These are phyloP conservation scores for Aphelenchoides avenae DNA, from an alignment of 1,140 invertebrate genomes.

Conservation along the genomic window DNA sequence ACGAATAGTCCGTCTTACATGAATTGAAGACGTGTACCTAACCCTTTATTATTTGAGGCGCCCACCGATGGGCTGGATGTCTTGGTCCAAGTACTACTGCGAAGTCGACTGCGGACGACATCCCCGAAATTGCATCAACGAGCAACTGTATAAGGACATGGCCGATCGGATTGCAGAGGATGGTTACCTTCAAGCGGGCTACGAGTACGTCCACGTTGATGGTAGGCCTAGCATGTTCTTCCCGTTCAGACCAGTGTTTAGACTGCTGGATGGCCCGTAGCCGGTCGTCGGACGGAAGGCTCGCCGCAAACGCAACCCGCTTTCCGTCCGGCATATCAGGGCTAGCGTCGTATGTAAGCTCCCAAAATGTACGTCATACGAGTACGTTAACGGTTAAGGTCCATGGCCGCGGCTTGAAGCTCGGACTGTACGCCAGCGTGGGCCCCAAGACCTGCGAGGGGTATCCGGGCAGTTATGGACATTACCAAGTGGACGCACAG, in stretches of 20 bases:
- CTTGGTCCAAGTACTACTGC: constrained; percentile 85
- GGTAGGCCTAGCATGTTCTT: neutral
- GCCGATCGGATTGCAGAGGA: constrained; percentile 41
- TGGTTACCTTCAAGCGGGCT: constrained; percentile 46
- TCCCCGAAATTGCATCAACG: constrained; percentile 47
- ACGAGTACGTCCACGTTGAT: constrained; percentile 29
- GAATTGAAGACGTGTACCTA: too few species aligned
- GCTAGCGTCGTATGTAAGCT: constrained; percentile 43
- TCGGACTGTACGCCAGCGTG: constrained; percentile 95
- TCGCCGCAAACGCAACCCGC: constrained; percentile 30
- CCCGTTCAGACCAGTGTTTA: constrained; percentile 34
- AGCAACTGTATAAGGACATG: constrained; percentile 45
- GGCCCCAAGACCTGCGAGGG: constrained; percentile 87
- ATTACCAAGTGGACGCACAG: constrained; percentile 77
- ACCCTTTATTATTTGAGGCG: too few species aligned
- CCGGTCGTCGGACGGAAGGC: constrained; percentile 23
- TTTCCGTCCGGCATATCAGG: constrained; percentile 43
- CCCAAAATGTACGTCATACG: neutral
- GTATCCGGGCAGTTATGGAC: constrained; percentile 84
- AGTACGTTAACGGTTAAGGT: constrained; percentile 66
- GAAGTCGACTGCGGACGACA: constrained; percentile 74
- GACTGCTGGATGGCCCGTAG: constrained; percentile 46
- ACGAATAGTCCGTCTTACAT: too few species aligned
- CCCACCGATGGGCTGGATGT: constrained; percentile 83
- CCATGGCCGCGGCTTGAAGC: constrained; percentile 84